Conservation (phyloP, 2,888 invertebrate species). For the Hypomecis atomaria region DNA sequence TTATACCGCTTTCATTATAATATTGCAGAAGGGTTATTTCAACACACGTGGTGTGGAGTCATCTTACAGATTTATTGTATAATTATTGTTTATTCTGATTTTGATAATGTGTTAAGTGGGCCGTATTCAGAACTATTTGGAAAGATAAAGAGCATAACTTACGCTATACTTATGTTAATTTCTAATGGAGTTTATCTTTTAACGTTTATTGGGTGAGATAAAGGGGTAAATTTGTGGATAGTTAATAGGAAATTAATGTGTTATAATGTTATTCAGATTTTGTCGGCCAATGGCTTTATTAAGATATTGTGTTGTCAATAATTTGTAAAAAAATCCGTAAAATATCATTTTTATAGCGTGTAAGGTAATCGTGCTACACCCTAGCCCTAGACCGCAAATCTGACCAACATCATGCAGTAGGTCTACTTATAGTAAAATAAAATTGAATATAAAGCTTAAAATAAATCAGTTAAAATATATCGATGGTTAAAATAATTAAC, state of each 20-base stretch:
- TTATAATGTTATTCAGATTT: constrained; percentile 12
- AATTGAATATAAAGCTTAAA: too few relatives aligned
- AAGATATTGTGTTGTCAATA: background rate
- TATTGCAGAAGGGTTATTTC: constrained; percentile 40
- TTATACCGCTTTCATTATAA: constrained; percentile 6
- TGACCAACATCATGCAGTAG: too few relatives aligned
- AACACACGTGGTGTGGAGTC: constrained; percentile 70
- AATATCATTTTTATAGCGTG: too few relatives aligned
- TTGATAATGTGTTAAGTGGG: constrained; percentile 51
- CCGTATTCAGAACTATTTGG: constrained; percentile 40
- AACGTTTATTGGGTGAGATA: constrained; percentile 41
- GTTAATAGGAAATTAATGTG: constrained; percentile 31
- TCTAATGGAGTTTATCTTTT: constrained; percentile 37
- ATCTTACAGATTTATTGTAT: constrained; percentile 72
- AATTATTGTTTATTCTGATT: constrained; percentile 50
- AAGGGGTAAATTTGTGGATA: constrained; percentile 38
- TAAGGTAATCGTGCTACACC: too few relatives aligned
- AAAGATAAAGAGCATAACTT: constrained; percentile 32
- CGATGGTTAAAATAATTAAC: too few relatives aligned
- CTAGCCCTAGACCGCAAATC: too few relatives aligned
- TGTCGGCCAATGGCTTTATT: constrained; percentile 27
- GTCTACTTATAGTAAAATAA: too few relatives aligned
- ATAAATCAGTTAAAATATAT: too few relatives aligned
- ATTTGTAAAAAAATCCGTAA: background rate
- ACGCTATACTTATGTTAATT: constrained; percentile 38